A percentile compares a stretch with the other conserved stretches of the same genome.
phyloP scores from a whole-genome alignment of 2,113 vertebrate species.

The Penelope pileata region DNA sequence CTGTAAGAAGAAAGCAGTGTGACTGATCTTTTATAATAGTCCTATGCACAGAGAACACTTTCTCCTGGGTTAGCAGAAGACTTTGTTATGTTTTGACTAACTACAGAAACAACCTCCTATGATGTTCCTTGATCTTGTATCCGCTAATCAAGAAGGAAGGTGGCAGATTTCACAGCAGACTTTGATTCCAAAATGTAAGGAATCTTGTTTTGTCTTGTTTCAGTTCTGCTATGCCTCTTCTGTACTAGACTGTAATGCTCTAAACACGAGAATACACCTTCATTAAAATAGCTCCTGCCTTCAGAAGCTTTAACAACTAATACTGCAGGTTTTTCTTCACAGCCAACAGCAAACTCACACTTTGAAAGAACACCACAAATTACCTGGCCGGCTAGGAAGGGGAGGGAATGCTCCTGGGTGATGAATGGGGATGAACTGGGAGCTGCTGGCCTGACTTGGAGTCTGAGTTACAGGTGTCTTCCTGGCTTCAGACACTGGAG shows the following conservation, averaged over 20 bases:
- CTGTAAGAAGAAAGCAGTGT: background rate
- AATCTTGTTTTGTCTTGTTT: background rate
- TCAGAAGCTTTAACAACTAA: background rate
- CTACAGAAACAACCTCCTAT: background rate
- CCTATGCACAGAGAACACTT: background rate
- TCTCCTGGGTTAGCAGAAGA: background rate
- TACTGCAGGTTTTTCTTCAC: background rate
- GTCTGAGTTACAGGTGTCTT: conserved; percentile 90
- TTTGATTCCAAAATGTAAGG: background rate
- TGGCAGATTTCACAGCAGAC: background rate
- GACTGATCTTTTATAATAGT: background rate
- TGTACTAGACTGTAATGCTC: background rate
- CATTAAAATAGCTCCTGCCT: background rate
- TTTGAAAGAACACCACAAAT: background rate
- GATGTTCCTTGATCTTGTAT: background rate
- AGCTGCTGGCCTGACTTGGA: conserved; percentile 88
- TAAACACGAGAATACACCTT: background rate
- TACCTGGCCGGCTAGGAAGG: conserved; percentile 93
- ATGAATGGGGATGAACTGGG: conserved; percentile 97
- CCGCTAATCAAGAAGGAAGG: background rate
- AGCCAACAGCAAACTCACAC: background rate
- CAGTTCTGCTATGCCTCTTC: background rate
- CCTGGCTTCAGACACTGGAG: conserved; percentile 92
- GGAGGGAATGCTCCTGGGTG: conserved; percentile 97
- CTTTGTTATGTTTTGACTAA: background rate